These are phyloP conservation scores for Genyomyrus donnyi DNA, from an alignment of 2,113 vertebrate species.

Conservation along the genomic window DNA sequence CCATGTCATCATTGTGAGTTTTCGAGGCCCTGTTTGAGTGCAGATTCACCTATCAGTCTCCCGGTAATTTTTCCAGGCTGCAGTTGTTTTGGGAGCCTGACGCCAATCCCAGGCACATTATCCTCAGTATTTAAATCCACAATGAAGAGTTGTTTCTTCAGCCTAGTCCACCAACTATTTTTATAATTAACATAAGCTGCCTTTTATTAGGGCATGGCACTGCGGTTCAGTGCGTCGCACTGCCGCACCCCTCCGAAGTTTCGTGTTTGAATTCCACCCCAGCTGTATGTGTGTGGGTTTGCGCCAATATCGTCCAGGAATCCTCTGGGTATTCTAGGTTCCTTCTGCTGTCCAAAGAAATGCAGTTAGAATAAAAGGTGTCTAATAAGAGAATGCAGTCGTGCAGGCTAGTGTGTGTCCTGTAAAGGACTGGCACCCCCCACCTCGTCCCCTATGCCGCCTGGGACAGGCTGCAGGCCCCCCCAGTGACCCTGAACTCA, in stretches of 20 bases:
- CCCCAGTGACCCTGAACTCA: neutral
- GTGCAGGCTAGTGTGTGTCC: neutral
- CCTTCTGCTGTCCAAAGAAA: neutral
- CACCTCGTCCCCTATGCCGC: neutral
- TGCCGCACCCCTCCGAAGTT: neutral
- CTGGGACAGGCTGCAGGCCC: neutral
- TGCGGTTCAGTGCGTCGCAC: neutral
- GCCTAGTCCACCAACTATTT: neutral
- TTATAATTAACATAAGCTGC: neutral
- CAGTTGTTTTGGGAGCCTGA: neutral
- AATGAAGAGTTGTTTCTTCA: neutral
- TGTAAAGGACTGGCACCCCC: neutral
- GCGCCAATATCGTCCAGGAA: neutral
- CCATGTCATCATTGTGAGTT: neutral
- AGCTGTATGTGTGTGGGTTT: neutral
- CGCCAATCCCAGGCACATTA: neutral
- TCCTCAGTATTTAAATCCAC: neutral
- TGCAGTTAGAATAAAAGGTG: neutral
- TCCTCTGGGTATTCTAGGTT: neutral
- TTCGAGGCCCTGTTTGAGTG: neutral
- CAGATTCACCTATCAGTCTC: neutral
- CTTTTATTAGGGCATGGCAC: neutral
- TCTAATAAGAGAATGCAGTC: neutral
- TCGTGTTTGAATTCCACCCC: neutral
- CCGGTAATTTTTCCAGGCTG: neutral